Evolutionary conservation across 2,797 vertebrate genomes (phyloP).

Genomic region (Epinephelus malabaricus): DNA sequence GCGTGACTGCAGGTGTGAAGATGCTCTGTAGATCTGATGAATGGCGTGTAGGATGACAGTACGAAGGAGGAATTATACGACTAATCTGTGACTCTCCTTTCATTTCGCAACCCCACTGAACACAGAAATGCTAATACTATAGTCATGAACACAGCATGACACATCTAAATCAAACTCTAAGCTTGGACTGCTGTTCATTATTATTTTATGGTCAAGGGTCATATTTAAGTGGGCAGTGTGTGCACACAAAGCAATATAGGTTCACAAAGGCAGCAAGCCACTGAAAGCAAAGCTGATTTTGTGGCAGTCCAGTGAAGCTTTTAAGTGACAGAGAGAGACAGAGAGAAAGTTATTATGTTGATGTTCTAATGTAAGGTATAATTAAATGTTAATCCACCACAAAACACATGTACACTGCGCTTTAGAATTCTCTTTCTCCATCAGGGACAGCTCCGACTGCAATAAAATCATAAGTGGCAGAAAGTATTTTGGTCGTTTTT

Average conservation of each 20-base stretch:
- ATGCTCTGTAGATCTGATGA: slow-evolving; percentile 28
- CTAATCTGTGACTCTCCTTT: slow-evolving; percentile 23
- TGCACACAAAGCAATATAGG: slow-evolving; percentile 8
- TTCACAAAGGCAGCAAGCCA: slow-evolving; percentile 27
- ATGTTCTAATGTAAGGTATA: slow-evolving; percentile 58
- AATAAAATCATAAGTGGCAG: slow-evolving; percentile 18
- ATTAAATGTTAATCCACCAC: slow-evolving; percentile 68
- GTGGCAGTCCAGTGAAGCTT: slow-evolving; percentile 21
- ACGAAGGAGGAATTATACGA: slow-evolving; percentile 19
- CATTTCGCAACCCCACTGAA: neutral
- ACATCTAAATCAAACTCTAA: slow-evolving; percentile 8
- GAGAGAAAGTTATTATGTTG: slow-evolving; percentile 44
- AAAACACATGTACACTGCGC: slow-evolving; percentile 23
- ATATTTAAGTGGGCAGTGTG: slow-evolving; percentile 43
- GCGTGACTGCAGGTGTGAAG: slow-evolving; percentile 48
- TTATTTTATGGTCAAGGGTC: slow-evolving; percentile 37
- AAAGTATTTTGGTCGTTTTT: slow-evolving; percentile 7
- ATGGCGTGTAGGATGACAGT: slow-evolving; percentile 18
- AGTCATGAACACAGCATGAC: slow-evolving; percentile 2
- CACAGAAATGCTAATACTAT: slow-evolving; percentile 5
- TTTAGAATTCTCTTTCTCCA: slow-evolving; percentile 29
- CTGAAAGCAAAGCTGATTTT: slow-evolving; percentile 42
- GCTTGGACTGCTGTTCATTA: slow-evolving; percentile 16
- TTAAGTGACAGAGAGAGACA: slow-evolving; percentile 47
- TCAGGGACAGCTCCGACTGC: slow-evolving; percentile 15